Conservation (phyloP, 1,140 invertebrate species). For the Drosophila yakuba region DNA sequence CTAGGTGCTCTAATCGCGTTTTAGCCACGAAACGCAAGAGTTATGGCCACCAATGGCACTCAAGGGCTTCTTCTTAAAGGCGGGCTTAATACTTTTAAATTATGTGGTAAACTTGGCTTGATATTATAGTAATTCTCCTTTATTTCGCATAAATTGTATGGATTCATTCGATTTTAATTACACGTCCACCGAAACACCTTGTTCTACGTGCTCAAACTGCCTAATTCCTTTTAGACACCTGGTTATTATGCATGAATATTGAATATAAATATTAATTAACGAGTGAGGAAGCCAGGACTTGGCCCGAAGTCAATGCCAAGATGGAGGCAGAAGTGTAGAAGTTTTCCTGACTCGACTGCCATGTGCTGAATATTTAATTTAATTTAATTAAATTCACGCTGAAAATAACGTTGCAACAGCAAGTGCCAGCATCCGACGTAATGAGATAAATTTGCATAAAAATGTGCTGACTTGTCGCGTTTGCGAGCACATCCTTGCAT, state of each 20-base stretch:
- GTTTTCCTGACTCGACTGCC: slow-evolving; percentile 42
- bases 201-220: slow-evolving; percentile 58
- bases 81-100: too few species aligned
- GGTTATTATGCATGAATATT: slow-evolving; percentile 42
- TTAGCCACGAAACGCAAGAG: slow-evolving; percentile 1
- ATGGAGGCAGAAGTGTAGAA: slow-evolving; percentile 6
- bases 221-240: slow-evolving; percentile 19
- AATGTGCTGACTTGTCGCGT: slow-evolving; percentile 51
- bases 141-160: not conserved
- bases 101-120: too few species aligned
- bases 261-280: slow-evolving; percentile 65
- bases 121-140: not conserved
- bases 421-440: slow-evolving; percentile 43
- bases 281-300: slow-evolving; percentile 1
- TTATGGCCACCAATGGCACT: not conserved
- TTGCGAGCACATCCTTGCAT: slow-evolving; percentile 30
- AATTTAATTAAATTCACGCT: slow-evolving; percentile 80
- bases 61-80: too few species aligned
- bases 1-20: slow-evolving; percentile 72
- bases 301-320: slow-evolving; percentile 4
- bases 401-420: slow-evolving; percentile 76
- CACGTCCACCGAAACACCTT: slow-evolving; percentile 1
- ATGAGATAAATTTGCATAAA: slow-evolving; percentile 83
- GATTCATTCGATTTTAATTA: slow-evolving; percentile 21
- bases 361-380: slow-evolving; percentile 79